Base-by-base conservation (phyloP, 2,113 vertebrate genomes). In the Leucopsar rothschildi region DNA sequence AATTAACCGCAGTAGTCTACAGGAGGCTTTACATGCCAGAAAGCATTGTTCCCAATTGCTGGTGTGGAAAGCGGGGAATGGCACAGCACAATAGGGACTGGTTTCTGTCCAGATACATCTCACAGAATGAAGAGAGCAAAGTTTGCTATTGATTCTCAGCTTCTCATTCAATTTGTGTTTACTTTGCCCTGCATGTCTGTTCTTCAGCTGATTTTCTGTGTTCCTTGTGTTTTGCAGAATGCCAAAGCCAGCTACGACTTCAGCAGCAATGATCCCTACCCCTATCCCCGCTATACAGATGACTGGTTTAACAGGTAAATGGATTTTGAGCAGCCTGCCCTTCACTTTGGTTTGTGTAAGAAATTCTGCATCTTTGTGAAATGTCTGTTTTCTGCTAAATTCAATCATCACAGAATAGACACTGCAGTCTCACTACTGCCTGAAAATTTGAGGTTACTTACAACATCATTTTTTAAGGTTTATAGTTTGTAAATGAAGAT, bases 241-340 rank as follows among this genome's bases (percentile, higher is more conserved):
- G 99, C 99, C 19, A 98, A 99, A 90, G 99, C 99, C 94, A 99
- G 99, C 97, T 99, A 99, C 0, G 99, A 99, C 98, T 99, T 99
- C 98, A 99, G 99, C 98, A 99, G 99, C 97, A 99, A 99, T 5
- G 99, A 99, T 95, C 99, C 99, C 13, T 99, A 97, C 82, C 99
- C 99, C 1, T 99, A 99, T 76, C 99, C 99, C 12, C 99, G 99
- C 84, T 99, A 99, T 80, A 99, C 99, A 71, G 99, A 99, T 18
- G 99, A 99, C 98, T 99, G 99, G 99, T 99, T 99, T 97, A 99
- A 99, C 99, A 99, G 99, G 99, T 99, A 98, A 97, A 71, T 53
- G 60, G n/a, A 4, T 39, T 75, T 77, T 52, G 9, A 9, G 29
- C 47, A 57, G 12, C 33, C 25, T 71, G 33, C 71, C 31, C 42